A percentile compares a stretch with the other conserved stretches of the same genome.
Conservation (phyloP, 2,888 invertebrate genomes). For the Seira ritae region DNA sequence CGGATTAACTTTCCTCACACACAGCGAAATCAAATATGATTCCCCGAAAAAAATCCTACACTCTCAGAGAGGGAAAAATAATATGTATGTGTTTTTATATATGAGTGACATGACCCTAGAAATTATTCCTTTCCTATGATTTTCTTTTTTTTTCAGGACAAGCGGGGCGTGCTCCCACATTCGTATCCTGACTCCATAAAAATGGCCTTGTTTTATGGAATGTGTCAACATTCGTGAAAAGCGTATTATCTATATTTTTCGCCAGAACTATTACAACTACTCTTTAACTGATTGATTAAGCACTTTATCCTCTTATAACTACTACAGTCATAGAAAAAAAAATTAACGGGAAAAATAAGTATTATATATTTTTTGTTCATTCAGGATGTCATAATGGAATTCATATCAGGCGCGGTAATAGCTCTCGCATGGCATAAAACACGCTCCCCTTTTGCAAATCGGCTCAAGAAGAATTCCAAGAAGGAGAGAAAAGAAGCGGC, state of each 20-base stretch:
- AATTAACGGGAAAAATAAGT: background rate
- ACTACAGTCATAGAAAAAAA: no score
- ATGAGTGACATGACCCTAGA: background rate
- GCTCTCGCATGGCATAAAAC: conserved; percentile 2
- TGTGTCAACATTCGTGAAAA: conserved; percentile 1
- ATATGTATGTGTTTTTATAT: background rate
- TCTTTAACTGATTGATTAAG: background rate
- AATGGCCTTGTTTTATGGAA: background rate
- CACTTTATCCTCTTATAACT: background rate
- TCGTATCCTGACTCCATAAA: background rate
- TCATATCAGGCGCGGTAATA: conserved; percentile 1
- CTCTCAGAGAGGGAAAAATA: background rate
- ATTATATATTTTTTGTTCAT: background rate
- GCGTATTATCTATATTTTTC: background rate
- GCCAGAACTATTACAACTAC: background rate
- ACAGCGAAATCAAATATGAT: conserved; percentile 39
- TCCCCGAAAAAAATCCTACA: conserved; percentile 3
- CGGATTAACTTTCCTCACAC: conserved; percentile 53
- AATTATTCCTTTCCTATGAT: background rate
- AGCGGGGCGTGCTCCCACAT: conserved; percentile 7
- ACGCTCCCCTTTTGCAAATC: background rate
- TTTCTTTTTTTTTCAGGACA: background rate
- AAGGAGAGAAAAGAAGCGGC: background rate
- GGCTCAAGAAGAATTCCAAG: no score
- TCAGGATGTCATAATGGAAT: background rate